These are phyloP conservation scores for Discoglossus pictus DNA, from an alignment of 2,797 vertebrate genomes.

Conservation along the genomic window DNA sequence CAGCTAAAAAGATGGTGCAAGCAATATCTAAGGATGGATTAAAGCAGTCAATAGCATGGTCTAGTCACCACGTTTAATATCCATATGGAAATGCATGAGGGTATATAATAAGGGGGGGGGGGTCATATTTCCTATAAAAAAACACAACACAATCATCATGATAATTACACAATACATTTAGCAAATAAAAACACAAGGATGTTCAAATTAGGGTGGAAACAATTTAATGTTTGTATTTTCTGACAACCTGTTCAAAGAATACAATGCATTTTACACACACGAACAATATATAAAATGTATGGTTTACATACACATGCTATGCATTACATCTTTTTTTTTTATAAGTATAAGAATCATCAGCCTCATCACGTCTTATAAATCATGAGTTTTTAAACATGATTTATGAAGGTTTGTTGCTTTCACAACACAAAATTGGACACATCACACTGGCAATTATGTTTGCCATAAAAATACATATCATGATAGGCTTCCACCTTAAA, in stretches of 20 bases:
- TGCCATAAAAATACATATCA: slow-evolving; percentile 8
- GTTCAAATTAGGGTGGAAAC: neutral
- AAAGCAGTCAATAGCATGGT: no score
- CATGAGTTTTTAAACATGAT: slow-evolving; percentile 32
- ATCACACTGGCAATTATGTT: slow-evolving; percentile 33
- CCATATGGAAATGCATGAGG: no score
- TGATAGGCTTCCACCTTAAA: slow-evolving; percentile 19
- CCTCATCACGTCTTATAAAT: slow-evolving; percentile 38
- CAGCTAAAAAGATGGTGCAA: neutral
- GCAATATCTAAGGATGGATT: neutral
- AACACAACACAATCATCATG: no score
- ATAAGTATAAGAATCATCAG: slow-evolving; percentile 14
- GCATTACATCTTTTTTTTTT: neutral
- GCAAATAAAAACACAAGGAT: no score
- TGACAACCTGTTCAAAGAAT: slow-evolving; percentile 16
- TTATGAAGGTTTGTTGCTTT: slow-evolving; percentile 28
- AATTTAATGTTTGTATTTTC: neutral
- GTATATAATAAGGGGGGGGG: no score
- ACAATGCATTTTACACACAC: slow-evolving; percentile 7
- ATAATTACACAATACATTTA: no score
- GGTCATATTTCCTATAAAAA: no score
- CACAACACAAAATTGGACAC: slow-evolving; percentile 24
- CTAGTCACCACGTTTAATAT: no score
- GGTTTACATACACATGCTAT: slow-evolving; percentile 30
- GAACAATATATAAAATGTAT: slow-evolving; percentile 1